Evolutionary conservation across 30 jellyfish, hydroid and myxozoan genomes (phyloP), one percentile per base, ranked within the genome.

Genomic region (Phacellophora camtschatica): DNA sequence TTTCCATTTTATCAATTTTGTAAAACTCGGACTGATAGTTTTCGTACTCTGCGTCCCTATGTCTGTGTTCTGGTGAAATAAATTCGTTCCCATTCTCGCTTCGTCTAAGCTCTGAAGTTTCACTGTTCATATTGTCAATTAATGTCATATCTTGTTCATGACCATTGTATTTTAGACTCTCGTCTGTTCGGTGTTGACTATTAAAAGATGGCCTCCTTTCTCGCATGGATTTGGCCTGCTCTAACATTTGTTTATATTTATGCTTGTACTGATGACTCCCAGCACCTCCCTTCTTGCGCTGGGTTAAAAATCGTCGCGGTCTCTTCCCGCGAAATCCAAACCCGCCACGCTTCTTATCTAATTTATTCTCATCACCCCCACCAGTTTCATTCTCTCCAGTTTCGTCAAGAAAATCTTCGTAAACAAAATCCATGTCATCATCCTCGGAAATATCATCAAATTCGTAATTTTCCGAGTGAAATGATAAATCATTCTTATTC

Each of bases 201-300:
- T 25, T 31, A 51, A 78, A 78, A 4, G 80, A 39, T 43, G 90
- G 90, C 20, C 90, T 46, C 32, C 57, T 71, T 34, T 62, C 82
- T 16, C 90, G 66, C 82, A 78, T 61, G 53, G 64, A 62, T 35
- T 78, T 78, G 35, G 90, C 90, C 34, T 78, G 90, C 53, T 78
- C 90, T 0, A 61, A 67, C 0, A 82, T 82, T 62, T 63, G 90
- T 24, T 78, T 78, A 42, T 78, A 78, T 25, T 78, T 78, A 39
- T 43, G 2, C 63, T 78, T 78, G 50, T 48, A 43, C 41, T 62
- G 90, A 22, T 65, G 82, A 34, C 34, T 78, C 2, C 71, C 66
- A 3, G 56, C 34, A 32, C 90, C 78, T 46, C 63, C 53, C 50
- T 50, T 55, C 28, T 66, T 63, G 29, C 71, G 84, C 20, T 36